These are phyloP conservation scores for Gallinago solitaria DNA, from an alignment of 2,797 vertebrate species.

Conservation along the genomic window DNA sequence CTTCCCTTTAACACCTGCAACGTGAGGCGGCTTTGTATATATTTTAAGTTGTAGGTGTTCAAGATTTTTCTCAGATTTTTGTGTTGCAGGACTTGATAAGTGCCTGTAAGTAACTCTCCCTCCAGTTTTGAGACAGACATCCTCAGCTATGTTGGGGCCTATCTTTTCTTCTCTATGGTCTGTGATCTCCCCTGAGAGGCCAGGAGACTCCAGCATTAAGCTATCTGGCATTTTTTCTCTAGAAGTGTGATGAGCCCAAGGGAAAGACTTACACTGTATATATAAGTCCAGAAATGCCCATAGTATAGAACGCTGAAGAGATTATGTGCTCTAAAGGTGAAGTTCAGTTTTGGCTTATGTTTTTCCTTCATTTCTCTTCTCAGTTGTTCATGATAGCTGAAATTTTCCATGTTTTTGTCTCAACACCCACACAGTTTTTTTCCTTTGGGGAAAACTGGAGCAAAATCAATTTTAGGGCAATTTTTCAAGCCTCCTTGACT, in stretches of 20 bases:
- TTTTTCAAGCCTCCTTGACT: constrained; percentile 57
- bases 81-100: neutral
- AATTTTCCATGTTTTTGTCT: constrained; percentile 51
- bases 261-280: neutral
- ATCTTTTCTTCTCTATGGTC: neutral
- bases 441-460: constrained; percentile 67
- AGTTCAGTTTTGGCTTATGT: constrained; percentile 46
- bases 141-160: neutral
- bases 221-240: neutral
- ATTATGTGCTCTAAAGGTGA: neutral
- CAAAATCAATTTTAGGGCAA: constrained; percentile 59
- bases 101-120: neutral
- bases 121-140: neutral
- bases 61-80: neutral
- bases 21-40: neutral
- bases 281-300: neutral
- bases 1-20: neutral
- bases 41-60: neutral
- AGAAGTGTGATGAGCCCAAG: neutral
- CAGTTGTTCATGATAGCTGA: constrained; percentile 28
- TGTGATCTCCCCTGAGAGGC: neutral
- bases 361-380: constrained; percentile 21
- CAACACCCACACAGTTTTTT: constrained; percentile 34
- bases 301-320: neutral
- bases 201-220: neutral